Percentiles rank a stretch among this genome's conserved stretches.
phyloP scores from a whole-genome alignment of 1,140 invertebrate genomes.

The Agrypnia vestita region DNA sequence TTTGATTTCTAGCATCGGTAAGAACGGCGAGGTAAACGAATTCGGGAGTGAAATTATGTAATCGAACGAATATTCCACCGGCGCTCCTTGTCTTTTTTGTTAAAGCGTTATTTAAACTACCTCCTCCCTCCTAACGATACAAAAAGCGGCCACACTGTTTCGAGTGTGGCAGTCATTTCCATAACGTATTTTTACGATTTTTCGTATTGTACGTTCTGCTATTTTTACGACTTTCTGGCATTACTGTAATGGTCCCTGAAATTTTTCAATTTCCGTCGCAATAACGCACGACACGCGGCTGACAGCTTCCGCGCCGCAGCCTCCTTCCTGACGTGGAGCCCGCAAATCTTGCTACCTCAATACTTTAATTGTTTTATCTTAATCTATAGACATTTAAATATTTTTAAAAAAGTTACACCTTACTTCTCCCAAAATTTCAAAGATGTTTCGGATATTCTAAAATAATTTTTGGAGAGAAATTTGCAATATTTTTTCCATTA shows the following conservation, averaged over 20 bases:
- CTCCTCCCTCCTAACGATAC: slow-evolving; percentile 4
- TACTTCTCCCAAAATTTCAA: too few species aligned
- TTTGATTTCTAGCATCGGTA: neutral
- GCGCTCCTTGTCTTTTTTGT: slow-evolving; percentile 20
- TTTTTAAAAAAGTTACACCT: too few species aligned
- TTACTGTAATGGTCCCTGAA: slow-evolving; percentile 53
- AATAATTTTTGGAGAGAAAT: too few species aligned
- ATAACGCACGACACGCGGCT: slow-evolving; percentile 29
- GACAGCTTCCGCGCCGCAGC: neutral
- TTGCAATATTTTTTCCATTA: too few species aligned
- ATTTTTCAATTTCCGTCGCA: slow-evolving; percentile 57
- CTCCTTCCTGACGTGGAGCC: neutral
- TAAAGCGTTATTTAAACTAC: slow-evolving; percentile 37
- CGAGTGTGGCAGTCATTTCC: slow-evolving; percentile 36
- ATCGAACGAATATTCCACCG: slow-evolving; percentile 35
- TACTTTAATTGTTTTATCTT: too few species aligned
- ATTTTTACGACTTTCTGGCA: slow-evolving; percentile 57
- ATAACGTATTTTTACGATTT: slow-evolving; percentile 54
- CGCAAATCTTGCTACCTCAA: too few species aligned
- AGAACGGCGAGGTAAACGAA: slow-evolving; percentile 2
- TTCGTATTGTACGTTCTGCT: slow-evolving; percentile 47
- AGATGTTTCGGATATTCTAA: too few species aligned
- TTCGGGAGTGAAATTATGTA: slow-evolving; percentile 18
- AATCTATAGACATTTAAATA: too few species aligned
- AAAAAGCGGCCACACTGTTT: slow-evolving; percentile 14